Conservation (phyloP, 1,140 invertebrate genomes). For the Prorops nasuta region DNA sequence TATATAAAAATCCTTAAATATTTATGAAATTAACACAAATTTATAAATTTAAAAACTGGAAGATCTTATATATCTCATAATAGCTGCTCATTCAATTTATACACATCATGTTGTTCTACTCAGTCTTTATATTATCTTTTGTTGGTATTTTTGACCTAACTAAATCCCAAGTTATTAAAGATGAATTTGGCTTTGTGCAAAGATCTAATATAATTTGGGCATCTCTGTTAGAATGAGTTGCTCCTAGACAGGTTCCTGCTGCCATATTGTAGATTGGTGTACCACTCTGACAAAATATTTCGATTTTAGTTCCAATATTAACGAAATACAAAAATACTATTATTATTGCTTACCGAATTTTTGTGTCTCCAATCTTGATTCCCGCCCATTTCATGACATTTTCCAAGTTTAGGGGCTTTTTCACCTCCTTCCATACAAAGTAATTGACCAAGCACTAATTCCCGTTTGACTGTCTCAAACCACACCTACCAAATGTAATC, state of each 20-base stretch:
- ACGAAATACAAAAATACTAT: neutral
- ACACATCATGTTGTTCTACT: too few species aligned
- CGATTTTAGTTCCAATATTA: conserved; percentile 1
- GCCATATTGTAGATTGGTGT: conserved; percentile 84
- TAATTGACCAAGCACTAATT: conserved; percentile 81
- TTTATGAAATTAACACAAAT: too few species aligned
- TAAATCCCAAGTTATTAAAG: conserved; percentile 72
- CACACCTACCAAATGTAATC: conserved; percentile 66
- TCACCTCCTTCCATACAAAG: conserved; percentile 79
- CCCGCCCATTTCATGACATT: conserved; percentile 90
- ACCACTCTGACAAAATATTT: conserved; percentile 57
- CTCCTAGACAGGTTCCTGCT: conserved; percentile 78
- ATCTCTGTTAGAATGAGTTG: conserved; percentile 52
- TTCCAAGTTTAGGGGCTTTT: conserved; percentile 69
- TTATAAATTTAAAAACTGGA: too few species aligned
- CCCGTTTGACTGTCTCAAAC: conserved; percentile 82
- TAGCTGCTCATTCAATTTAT: too few species aligned
- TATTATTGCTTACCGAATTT: conserved; percentile 57
- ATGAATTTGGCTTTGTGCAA: conserved; percentile 62
- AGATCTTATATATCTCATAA: too few species aligned
- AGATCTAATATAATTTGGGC: conserved; percentile 68
- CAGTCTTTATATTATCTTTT: too few species aligned
- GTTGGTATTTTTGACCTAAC: conserved; percentile 50
- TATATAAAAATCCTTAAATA: too few species aligned
- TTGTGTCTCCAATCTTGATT: conserved; percentile 86